Percentiles rank a stretch among this genome's conserved stretches.
Conservation (phyloP, 2,113 vertebrate species). For the Gallinago media region DNA sequence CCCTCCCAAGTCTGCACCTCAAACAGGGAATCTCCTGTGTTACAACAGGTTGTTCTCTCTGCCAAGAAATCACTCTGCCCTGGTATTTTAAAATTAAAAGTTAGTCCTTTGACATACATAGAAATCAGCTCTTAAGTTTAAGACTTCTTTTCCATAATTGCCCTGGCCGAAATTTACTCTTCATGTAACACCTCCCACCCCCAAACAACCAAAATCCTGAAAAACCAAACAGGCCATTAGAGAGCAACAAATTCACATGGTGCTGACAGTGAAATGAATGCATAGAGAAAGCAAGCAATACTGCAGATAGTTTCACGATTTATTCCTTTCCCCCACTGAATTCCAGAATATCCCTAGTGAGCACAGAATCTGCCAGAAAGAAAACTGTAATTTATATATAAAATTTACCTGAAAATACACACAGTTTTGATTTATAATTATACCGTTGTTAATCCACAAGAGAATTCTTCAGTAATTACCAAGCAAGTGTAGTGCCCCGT, state of each 20-base stretch:
- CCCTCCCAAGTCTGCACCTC: not conserved
- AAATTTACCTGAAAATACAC: not conserved
- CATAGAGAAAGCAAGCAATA: not conserved
- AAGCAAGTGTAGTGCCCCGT: not conserved
- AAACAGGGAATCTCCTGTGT: not conserved
- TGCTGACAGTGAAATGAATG: not conserved
- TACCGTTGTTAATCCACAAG: not conserved
- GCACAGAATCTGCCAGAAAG: not conserved
- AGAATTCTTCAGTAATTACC: not conserved
- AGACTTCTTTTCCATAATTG: not conserved
- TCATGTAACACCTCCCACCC: not conserved
- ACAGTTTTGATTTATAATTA: not conserved
- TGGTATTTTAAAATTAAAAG: not conserved
- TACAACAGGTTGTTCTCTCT: not conserved
- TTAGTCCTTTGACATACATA: not conserved
- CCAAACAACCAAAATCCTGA: not conserved
- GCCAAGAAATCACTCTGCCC: not conserved
- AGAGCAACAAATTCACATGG: not conserved
- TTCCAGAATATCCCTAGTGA: not conserved
- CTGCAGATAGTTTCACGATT: not conserved
- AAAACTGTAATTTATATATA: not conserved
- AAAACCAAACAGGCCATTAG: not conserved
- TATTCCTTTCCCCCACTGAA: not conserved
- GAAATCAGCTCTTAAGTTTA: not conserved
- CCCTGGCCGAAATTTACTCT: not conserved